phyloP scores from a whole-genome alignment of 2,797 vertebrate genomes.

The Gymnothorax javanicus region DNA sequence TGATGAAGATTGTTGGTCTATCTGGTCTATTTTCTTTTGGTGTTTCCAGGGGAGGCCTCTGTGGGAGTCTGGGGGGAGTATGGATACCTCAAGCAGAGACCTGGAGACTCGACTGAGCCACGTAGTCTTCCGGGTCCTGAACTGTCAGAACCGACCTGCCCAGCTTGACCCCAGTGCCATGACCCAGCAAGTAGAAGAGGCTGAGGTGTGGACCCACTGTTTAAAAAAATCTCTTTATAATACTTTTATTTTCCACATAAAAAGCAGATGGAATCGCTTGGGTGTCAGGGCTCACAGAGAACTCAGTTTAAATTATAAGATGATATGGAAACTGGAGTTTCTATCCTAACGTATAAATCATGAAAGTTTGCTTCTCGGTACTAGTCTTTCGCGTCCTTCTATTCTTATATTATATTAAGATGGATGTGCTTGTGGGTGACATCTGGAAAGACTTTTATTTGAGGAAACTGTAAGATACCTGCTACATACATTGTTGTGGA shows the following conservation, averaged over 20 bases:
- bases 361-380: not conserved
- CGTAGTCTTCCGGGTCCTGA: slow-evolving; percentile 71
- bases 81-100: slow-evolving; percentile 58
- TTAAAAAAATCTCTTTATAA: not conserved
- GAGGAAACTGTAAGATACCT: not conserved
- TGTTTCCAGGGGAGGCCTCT: slow-evolving; percentile 53
- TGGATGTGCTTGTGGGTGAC: not conserved
- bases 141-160: slow-evolving; percentile 74
- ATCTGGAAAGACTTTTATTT: not conserved
- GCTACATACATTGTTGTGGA: not conserved
- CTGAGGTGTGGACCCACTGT: slow-evolving; percentile 75
- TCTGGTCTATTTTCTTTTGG: slow-evolving; percentile 13
- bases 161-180: slow-evolving; percentile 75
- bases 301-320: not conserved
- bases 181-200: slow-evolving; percentile 80
- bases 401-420: not conserved
- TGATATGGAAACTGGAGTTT: not conserved
- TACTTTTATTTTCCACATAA: not conserved
- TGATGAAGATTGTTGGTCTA: not conserved
- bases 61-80: slow-evolving; percentile 48
- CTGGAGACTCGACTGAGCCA: slow-evolving; percentile 68
- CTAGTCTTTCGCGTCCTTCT: not conserved
- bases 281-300: not conserved
- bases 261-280: not conserved
- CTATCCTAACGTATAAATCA: not conserved